These are phyloP conservation scores for Drosophila mulleri DNA, from an alignment of 2,888 invertebrate genomes.

Conservation along the genomic window DNA sequence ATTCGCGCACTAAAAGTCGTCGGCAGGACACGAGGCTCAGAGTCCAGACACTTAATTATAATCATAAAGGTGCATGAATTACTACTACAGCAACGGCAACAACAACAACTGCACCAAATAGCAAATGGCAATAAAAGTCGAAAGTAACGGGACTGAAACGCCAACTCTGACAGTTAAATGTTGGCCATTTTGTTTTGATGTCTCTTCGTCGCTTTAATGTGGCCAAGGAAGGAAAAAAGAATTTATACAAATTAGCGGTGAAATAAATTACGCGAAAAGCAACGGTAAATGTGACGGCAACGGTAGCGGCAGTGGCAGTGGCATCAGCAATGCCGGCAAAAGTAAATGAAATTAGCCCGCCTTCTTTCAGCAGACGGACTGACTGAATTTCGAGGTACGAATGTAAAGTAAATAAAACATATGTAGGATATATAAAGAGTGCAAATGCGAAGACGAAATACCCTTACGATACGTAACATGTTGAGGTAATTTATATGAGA, in stretches of 20 bases:
- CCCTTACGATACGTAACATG: neutral
- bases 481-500: too few species aligned
- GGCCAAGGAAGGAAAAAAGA: slow-evolving; percentile 50
- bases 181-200: slow-evolving; percentile 57
- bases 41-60: slow-evolving; percentile 72
- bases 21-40: slow-evolving; percentile 26
- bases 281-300: slow-evolving; percentile 15
- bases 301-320: neutral
- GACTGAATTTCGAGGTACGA: slow-evolving; percentile 30
- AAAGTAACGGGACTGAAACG: slow-evolving; percentile 18
- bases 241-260: slow-evolving; percentile 76
- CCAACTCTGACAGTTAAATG: slow-evolving; percentile 42
- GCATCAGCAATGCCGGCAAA: slow-evolving; percentile 16
- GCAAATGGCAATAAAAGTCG: slow-evolving; percentile 33
- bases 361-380: slow-evolving; percentile 16
- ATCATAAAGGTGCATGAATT: slow-evolving; percentile 54
- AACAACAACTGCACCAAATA: slow-evolving; percentile 21
- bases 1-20: slow-evolving; percentile 41
- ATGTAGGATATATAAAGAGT: neutral
- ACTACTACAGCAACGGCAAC: slow-evolving; percentile 11
- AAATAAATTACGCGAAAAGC: slow-evolving; percentile 66
- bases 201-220: slow-evolving; percentile 54
- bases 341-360: slow-evolving; percentile 68
- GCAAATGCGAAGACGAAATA: neutral
- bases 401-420: slow-evolving; percentile 55